These are phyloP conservation scores for Adoxophyes honmai DNA, from an alignment of 1,140 invertebrate genomes.

Conservation along the genomic window DNA sequence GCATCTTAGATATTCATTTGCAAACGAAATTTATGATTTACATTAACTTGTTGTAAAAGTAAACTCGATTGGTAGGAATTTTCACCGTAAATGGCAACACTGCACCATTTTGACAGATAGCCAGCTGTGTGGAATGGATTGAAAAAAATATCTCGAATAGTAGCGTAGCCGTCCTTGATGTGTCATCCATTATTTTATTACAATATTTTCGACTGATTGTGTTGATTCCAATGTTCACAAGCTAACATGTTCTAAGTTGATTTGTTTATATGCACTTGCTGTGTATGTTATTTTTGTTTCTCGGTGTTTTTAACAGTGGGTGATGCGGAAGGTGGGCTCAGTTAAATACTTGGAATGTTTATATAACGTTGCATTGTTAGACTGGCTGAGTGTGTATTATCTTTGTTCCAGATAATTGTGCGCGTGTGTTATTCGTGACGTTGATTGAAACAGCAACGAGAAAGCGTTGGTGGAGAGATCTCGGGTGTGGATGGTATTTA, in stretches of 20 bases:
- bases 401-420: conserved; percentile 63
- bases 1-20: too few species aligned
- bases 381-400: conserved; percentile 59
- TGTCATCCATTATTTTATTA: conserved; percentile 60
- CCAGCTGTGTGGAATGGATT: conserved; percentile 68
- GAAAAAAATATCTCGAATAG: conserved; percentile 68
- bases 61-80: conserved; percentile 22
- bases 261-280: conserved; percentile 18
- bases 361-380: conserved; percentile 69
- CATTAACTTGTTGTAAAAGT: too few species aligned
- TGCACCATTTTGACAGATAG: conserved; percentile 56
- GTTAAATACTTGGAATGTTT: conserved; percentile 62
- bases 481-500: conserved; percentile 51
- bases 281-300: conserved; percentile 4
- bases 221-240: conserved; percentile 36
- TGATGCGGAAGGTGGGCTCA: conserved; percentile 49
- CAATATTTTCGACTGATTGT: conserved; percentile 62
- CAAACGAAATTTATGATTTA: too few species aligned
- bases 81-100: conserved; percentile 44
- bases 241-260: conserved; percentile 17
- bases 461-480: conserved; percentile 22
- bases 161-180: conserved; percentile 64
- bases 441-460: conserved; percentile 28
- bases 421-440: conserved; percentile 24
- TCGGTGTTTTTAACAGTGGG: conserved; percentile 9